Percentiles rank a stretch among this genome's conserved stretches.
Evolutionary conservation across 2,797 vertebrate species (phyloP).

Genomic region (Lacerta bilineata): DNA sequence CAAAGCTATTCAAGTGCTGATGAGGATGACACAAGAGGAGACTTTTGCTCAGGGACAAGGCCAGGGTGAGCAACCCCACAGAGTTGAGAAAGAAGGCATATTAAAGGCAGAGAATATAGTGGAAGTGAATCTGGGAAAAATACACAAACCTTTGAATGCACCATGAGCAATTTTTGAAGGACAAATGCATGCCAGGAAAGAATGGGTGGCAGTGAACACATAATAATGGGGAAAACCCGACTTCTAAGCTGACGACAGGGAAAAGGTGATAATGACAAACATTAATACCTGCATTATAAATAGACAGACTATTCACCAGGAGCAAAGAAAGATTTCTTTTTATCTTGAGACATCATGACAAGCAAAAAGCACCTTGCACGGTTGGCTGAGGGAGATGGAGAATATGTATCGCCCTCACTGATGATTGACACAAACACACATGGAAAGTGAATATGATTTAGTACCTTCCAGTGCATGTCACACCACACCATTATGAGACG

Average conservation of each 20-base stretch:
- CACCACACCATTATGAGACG: constrained; percentile 5
- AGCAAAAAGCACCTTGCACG: constrained; percentile 32
- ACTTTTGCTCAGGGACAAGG: background rate
- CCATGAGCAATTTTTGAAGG: constrained; percentile 27
- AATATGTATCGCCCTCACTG: background rate
- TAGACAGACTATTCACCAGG: background rate
- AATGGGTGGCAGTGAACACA: background rate
- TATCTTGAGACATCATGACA: constrained; percentile 33
- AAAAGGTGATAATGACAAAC: background rate
- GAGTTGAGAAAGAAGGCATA: constrained; percentile 36
- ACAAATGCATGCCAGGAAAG: constrained; percentile 32
- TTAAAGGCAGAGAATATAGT: constrained; percentile 33
- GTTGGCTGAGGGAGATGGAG: background rate
- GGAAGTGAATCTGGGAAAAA: constrained; percentile 45
- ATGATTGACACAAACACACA: constrained; percentile 29
- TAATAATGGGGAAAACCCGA: background rate
- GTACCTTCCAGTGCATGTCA: background rate
- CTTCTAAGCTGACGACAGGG: background rate
- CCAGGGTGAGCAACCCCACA: background rate
- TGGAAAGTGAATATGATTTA: background rate
- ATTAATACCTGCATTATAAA: constrained; percentile 9
- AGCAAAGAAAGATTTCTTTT: constrained; percentile 25
- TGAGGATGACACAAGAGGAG: background rate
- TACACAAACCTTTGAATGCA: constrained; percentile 20
- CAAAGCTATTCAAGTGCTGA: background rate